Percentiles rank a stretch among this genome's conserved stretches.
phyloP scores from a whole-genome alignment of 2,888 invertebrate species.

The Trichogramma evanescens region DNA sequence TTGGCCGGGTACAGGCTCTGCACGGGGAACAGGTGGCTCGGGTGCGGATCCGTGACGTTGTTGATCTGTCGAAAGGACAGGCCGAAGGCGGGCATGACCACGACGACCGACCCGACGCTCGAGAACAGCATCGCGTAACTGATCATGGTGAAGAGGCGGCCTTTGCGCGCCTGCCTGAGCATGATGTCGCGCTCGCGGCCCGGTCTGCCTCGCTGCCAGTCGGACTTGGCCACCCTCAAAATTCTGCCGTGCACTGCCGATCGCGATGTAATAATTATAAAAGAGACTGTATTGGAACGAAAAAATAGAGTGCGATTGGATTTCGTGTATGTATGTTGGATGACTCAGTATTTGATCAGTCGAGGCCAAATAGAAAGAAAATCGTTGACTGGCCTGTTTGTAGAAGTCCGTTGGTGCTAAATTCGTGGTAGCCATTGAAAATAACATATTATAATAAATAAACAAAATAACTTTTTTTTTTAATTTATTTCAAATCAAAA shows the following conservation, averaged over 20 bases:
- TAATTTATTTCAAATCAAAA: too few relatives aligned
- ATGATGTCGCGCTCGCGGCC: neutral
- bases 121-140: conserved; percentile 6
- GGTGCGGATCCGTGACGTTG: conserved; percentile 6
- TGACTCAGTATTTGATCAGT: too few relatives aligned
- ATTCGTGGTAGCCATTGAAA: too few relatives aligned
- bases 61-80: neutral
- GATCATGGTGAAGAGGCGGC: conserved; percentile 4
- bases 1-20: conserved; percentile 2
- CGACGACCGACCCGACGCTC: neutral
- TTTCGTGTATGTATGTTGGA: too few relatives aligned
- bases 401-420: too few relatives aligned
- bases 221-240: neutral
- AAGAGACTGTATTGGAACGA: too few relatives aligned
- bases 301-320: too few relatives aligned
- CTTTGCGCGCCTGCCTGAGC: neutral
- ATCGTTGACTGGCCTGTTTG: too few relatives aligned
- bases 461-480: too few relatives aligned
- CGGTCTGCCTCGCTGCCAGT: neutral
- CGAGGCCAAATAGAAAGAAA: too few relatives aligned
- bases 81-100: neutral
- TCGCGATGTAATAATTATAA: too few relatives aligned
- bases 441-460: too few relatives aligned
- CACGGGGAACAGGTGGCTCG: neutral
- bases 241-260: neutral